A percentile compares a stretch with the other conserved stretches of the same genome.
Evolutionary conservation across 1,140 invertebrate genomes (phyloP).

Genomic region (Neoseiulus cucumeris): DNA sequence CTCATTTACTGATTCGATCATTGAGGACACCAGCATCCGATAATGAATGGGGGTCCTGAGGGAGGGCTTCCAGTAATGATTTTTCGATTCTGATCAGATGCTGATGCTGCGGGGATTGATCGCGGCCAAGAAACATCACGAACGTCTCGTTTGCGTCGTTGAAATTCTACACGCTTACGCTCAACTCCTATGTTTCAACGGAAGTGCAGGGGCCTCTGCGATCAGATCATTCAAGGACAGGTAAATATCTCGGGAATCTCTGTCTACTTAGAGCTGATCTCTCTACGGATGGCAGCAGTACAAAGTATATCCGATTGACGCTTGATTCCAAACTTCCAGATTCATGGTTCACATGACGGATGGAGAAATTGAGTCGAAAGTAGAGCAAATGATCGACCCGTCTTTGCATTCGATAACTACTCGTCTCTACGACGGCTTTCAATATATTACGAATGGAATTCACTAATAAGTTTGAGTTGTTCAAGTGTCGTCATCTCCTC

Average conservation of each 20-base stretch:
- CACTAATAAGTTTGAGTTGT: constrained; percentile 27
- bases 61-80: no score
- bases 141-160: constrained; percentile 79
- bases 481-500: no score
- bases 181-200: constrained; percentile 86
- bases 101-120: constrained; percentile 84
- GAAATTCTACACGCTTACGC: constrained; percentile 95
- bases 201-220: constrained; percentile 49
- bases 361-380: constrained; percentile 72
- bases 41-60: no score
- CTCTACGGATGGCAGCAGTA: no score
- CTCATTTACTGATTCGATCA: no score
- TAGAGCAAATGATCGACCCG: constrained; percentile 77
- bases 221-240: constrained; percentile 67
- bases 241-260: constrained; percentile 29
- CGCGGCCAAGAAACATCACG: constrained; percentile 87
- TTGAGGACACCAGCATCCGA: no score
- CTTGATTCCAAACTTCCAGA: background rate
- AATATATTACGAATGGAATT: constrained; percentile 98
- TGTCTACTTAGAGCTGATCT: no score
- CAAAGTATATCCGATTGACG: no score
- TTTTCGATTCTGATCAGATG: constrained; percentile 29
- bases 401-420: constrained; percentile 90
- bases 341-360: constrained; percentile 66
- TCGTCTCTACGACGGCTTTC: constrained; percentile 93